These are phyloP conservation scores for Synanthedon andrenaeformis DNA, from an alignment of 2,888 invertebrate species.

Conservation along the genomic window DNA sequence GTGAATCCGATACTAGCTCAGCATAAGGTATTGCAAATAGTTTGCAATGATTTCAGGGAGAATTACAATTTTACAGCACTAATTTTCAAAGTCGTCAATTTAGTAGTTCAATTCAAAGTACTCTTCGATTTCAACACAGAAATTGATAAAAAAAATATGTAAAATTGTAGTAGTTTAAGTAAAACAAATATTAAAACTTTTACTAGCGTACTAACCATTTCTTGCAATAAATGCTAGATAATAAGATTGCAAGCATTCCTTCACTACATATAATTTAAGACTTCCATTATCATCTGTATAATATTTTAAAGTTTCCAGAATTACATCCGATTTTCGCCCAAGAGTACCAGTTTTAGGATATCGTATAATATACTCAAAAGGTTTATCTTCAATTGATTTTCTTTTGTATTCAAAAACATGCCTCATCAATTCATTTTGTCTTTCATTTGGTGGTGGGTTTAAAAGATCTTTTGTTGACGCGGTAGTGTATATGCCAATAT, in stretches of 20 bases:
- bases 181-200: no score
- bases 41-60: no score
- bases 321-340: constrained; percentile 21
- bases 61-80: no score
- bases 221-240: constrained; percentile 28
- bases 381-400: neutral
- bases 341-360: constrained; percentile 14
- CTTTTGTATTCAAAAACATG: neutral
- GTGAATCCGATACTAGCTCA: no score
- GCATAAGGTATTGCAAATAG: no score
- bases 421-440: neutral
- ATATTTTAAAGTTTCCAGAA: constrained; percentile 15
- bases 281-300: constrained; percentile 15
- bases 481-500: constrained; percentile 17
- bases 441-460: constrained; percentile 13
- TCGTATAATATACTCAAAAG: constrained; percentile 14
- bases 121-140: no score
- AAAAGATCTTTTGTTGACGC: constrained; percentile 16
- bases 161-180: no score
- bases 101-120: no score
- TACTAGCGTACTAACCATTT: constrained; percentile 15
- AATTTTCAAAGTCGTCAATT: no score
- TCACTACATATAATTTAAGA: constrained; percentile 21
- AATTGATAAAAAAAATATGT: no score
- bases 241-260: constrained; percentile 24